Evolutionary conservation across 2,797 vertebrate genomes (phyloP), one percentile per base, ranked within the genome.

Genomic region (Mus spretus): DNA sequence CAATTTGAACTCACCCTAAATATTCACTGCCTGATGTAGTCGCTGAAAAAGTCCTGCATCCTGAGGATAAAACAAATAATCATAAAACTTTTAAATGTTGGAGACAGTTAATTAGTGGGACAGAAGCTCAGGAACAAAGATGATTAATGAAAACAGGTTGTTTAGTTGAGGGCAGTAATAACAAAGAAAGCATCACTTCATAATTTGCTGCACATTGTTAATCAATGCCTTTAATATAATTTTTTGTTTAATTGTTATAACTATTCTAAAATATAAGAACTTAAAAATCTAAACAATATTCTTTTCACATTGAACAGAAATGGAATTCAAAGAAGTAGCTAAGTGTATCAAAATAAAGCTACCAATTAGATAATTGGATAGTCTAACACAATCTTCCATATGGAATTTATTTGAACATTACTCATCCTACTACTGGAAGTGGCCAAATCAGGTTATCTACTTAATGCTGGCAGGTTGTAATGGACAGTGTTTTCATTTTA

Each of bases 1-100:
- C 40, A 92, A 50, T 95, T 95, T 95, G 20, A 81, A 96, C 47
- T 91, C 55, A 44, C 86, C 40, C 77, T 65, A 37, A n/a, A 47
- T 85, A 50, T 85, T 87, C 93, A 92, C 80, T 95, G 80, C 37
- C 83, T 67, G 72, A 63, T 90, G 34, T 1, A 83, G 78, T 78
- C 26, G 57, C 65, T 82, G 11, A 90, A 95, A 83, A 95, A 86
- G 24, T 59, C 34, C 22, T 67, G 26, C 1, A n/a, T 78, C 61
- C 31, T 55, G 0, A 93, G 63, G 57, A 92, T 3, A 86, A 50
- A 61, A 90, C 11, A 79, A 93, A 96, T 80, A 95, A 89, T 57
- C 47, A 87, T 77, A 75, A 95, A 95, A 94, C 17, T 59, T 87
- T 63, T 87, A 90, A 95, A 87, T 26, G 31, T 26, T 11, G n/a